phyloP scores from a whole-genome alignment of 2,797 vertebrate genomes.

The Nyctalus aviator region DNA sequence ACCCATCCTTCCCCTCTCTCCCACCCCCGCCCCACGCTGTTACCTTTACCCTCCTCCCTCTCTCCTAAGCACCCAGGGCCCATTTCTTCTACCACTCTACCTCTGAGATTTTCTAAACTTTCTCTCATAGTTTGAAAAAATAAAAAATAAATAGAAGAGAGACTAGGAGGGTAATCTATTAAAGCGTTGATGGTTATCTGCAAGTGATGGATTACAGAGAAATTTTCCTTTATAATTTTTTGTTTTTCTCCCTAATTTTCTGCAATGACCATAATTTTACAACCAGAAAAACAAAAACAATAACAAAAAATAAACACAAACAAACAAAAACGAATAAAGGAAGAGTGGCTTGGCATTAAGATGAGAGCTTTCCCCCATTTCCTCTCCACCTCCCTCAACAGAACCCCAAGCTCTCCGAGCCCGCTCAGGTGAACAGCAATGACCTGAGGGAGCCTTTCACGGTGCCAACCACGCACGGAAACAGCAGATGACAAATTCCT shows the following conservation, averaged over 20 bases:
- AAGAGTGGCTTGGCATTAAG: neutral
- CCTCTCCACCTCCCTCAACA: neutral
- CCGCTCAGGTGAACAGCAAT: neutral
- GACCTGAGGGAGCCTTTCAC: neutral
- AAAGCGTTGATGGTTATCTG: neutral
- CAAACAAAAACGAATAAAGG: neutral
- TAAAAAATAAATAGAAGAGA: neutral
- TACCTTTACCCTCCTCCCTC: neutral
- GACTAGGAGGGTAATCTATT: neutral
- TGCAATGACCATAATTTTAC: constrained; percentile 9
- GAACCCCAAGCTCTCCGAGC: neutral
- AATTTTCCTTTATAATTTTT: neutral
- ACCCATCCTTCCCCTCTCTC: no score
- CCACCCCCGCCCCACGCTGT: rapidly evolving
- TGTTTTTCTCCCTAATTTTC: constrained; percentile 7
- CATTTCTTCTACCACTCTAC: neutral
- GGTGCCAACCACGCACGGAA: neutral
- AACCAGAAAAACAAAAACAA: neutral
- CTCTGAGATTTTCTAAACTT: neutral
- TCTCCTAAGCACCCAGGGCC: neutral
- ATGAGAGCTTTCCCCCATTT: neutral
- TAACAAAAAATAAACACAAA: neutral
- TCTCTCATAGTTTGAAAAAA: neutral
- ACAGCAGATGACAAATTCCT: constrained; percentile 1
- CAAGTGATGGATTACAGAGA: neutral